Base-by-base conservation (phyloP, 2,797 vertebrate genomes). In the Clarias pachynema region DNA sequence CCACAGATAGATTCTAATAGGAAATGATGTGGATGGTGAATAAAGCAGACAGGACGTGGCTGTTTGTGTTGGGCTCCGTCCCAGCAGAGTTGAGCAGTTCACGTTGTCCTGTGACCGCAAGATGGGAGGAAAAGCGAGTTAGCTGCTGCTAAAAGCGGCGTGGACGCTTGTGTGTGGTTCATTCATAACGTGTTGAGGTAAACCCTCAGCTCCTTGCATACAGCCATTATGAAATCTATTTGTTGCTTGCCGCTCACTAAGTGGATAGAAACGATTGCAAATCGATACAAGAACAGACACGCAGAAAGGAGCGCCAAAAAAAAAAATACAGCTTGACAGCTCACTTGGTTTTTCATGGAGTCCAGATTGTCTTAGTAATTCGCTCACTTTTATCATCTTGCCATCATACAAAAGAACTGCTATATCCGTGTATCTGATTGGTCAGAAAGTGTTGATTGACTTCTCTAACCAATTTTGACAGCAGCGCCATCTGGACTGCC, bases 1-100 rank as follows among this genome's bases (percentile, higher is more conserved):
- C 90, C 86, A 62, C 90, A 85, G 86, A 88, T 88, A 89, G 83
- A 77, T 86, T 91, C 86, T 89, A 85, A 87, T 90, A 89, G 88
- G 88, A 89, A 91, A 90, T 86, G 78, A 85, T 84, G 78, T 82
- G 74, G 84, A 84, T 81, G 82, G 86, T 66, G 86, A 89, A 87
- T 89, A 87, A 89, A 88, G 87, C 86, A 88, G 88, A 86, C 86
- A 90, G 90, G 90, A 87, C 85, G 59, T 87, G 87, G 88, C 85
- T 88, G 86, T 92, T 90, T 89, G 88, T 87, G 84, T 88, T 87
- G 89, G 88, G 85, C 82, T 70, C 40, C 40, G 62, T 89, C 89
- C 89, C 86, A 78, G 87, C 66, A 88, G 84, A 88, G 88, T 89
- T 88, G 86, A 85, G 86, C 81, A 84, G 81, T 89, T 87, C 87